Conservation (phyloP, 2,888 invertebrate species). For the Lasioglossum figueresi region DNA sequence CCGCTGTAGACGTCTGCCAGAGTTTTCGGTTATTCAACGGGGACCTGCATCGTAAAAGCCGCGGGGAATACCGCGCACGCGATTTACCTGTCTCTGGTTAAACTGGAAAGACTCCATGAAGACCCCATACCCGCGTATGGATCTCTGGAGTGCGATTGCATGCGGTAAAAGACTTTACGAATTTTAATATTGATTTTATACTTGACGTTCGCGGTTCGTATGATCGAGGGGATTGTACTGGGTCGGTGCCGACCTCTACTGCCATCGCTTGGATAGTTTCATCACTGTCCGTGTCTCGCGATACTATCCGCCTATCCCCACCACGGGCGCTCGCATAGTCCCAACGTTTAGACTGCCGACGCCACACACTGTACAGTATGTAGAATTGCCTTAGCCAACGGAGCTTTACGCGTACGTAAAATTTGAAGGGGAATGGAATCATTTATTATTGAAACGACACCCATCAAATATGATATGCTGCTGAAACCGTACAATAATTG, state of each 20-base stretch:
- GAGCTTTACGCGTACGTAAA: too few species aligned
- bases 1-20: not conserved
- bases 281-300: not conserved
- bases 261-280: not conserved
- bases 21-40: slow-evolving; percentile 27
- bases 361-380: too few species aligned
- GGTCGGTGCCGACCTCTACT: not conserved
- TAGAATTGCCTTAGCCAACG: too few species aligned
- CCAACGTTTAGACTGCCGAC: too few species aligned
- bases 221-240: too few species aligned
- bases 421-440: too few species aligned
- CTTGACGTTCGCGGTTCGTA: not conserved
- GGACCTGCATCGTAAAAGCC: slow-evolving; percentile 16
- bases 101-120: not conserved
- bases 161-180: not conserved
- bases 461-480: too few species aligned
- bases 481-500: too few species aligned
- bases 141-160: not conserved
- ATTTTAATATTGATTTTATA: not conserved
- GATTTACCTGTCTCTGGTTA: not conserved
- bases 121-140: not conserved
- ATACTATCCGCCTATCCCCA: too few species aligned
- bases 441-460: too few species aligned
- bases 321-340: too few species aligned
- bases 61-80: not conserved